Evolutionary conservation across 2,113 vertebrate genomes (phyloP).

Genomic region (Lasiurus cinereus): DNA sequence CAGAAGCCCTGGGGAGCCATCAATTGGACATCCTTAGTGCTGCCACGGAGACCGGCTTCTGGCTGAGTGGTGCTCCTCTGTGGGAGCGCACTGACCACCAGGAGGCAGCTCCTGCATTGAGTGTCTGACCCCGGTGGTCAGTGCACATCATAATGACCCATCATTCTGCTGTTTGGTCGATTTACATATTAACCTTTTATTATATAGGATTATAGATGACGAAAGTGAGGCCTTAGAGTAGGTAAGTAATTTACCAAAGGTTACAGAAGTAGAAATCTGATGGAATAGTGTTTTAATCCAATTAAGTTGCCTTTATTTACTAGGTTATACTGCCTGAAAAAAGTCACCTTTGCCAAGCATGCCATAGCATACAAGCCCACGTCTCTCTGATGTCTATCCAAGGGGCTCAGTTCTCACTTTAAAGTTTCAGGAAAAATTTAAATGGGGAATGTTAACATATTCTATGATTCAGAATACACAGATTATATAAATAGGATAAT

Average conservation of each 20-base stretch:
- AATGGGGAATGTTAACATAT: not conserved
- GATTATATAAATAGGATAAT: too few species aligned
- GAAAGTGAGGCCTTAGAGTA: not conserved
- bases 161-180: too few species aligned
- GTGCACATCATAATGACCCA: accelerated
- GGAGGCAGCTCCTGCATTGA: too few species aligned
- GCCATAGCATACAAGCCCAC: not conserved
- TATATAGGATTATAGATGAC: not conserved
- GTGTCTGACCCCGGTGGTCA: too few species aligned
- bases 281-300: conserved; percentile 9
- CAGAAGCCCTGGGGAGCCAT: too few species aligned
- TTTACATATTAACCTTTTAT: too few species aligned
- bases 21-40: too few species aligned
- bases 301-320: not conserved
- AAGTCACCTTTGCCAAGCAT: not conserved
- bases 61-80: too few species aligned
- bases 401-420: conserved; percentile 1
- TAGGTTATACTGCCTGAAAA: not conserved
- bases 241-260: not conserved
- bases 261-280: conserved; percentile 2
- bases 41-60: too few species aligned
- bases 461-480: not conserved
- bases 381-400: not conserved
- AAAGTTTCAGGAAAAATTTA: not conserved
- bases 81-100: too few species aligned